Conservation (phyloP, 2,888 invertebrate species). For the Lepidochrysops patricia region DNA sequence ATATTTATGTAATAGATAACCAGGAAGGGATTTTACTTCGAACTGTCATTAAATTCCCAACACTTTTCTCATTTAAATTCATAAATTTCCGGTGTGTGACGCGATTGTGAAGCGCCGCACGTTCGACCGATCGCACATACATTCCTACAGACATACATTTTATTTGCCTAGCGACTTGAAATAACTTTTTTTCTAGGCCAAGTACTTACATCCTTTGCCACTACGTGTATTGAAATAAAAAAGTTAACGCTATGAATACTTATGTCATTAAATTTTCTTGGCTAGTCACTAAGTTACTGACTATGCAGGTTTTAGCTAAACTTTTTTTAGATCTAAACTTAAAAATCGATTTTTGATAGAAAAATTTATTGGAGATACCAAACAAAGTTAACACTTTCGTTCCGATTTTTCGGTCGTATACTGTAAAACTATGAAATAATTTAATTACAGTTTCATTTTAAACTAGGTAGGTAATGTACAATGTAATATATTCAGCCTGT, state of each 20-base stretch:
- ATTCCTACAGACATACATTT: conserved; percentile 41
- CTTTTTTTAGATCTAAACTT: no score
- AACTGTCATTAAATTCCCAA: conserved; percentile 69
- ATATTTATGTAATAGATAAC: conserved; percentile 50
- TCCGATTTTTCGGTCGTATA: no score
- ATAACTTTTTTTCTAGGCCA: conserved; percentile 3
- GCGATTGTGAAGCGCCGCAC: conserved; percentile 54
- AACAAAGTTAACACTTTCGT: no score
- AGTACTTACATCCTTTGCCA: conserved; percentile 1
- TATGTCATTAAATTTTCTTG: no score
- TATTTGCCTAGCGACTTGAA: conserved; percentile 24
- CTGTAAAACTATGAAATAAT: neutral
- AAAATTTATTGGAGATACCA: no score
- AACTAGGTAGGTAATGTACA: conserved; percentile 34
- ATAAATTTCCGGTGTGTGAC: conserved; percentile 71
- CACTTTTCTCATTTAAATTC: conserved; percentile 73
- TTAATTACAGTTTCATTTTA: conserved; percentile 5
- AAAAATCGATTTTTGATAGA: no score
- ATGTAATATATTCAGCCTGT: conserved; percentile 58
- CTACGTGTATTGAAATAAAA: conserved; percentile 1
- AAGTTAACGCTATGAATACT: neutral
- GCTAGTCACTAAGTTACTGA: no score
- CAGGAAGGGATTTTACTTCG: conserved; percentile 52
- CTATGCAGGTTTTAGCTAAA: no score
- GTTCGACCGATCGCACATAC: conserved; percentile 60